Base-by-base conservation (phyloP, 1,140 invertebrate genomes). In the Meloidogyne chitwoodi region DNA sequence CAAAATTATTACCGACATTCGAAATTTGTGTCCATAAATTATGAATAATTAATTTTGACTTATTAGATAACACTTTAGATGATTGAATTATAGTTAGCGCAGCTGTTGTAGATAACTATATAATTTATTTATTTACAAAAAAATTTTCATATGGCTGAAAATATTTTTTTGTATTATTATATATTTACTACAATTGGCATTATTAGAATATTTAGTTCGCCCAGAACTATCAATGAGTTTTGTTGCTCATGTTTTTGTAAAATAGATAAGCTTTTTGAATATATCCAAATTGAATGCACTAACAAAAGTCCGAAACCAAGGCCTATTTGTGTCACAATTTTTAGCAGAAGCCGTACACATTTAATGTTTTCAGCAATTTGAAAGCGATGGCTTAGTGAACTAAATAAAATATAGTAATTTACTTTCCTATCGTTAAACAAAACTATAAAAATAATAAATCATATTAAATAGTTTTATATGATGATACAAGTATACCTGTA, bases 351-450 rank as follows among this genome's bases (percentile, higher is more conserved):
- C 10, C 44, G 16, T 22, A 24, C 38, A 16, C 24, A 56, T 22
- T 70, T 70, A 44, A 70, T 27, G 24, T 70, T 70, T 70, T 70
- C 68, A 16, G 44, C 38, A 44, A 70, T 70, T 70, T 70, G 68
- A 70, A 48, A 70, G 48, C 68, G 68, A 3, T 70, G 68, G 29
- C 34, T 70, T n/a, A 70, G n/a, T 1, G 68, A 48, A 10, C 68
- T 70, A n/a, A n/a, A n/a, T n/a, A n/a, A n/a, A n/a, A n/a, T n/a
- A n/a, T n/a, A n/a, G n/a, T n/a, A n/a, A n/a, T n/a, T n/a, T n/a
- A n/a, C n/a, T n/a, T n/a, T n/a, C n/a, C n/a, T n/a, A n/a, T n/a
- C n/a, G n/a, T n/a, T n/a, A n/a, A n/a, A n/a, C n/a, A n/a, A n/a
- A n/a, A n/a, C n/a, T n/a, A n/a, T n/a, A n/a, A n/a, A n/a, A n/a